These are phyloP conservation scores for Dromococcyx pavoninus DNA, from an alignment of 2,797 vertebrate genomes.

Conservation along the genomic window DNA sequence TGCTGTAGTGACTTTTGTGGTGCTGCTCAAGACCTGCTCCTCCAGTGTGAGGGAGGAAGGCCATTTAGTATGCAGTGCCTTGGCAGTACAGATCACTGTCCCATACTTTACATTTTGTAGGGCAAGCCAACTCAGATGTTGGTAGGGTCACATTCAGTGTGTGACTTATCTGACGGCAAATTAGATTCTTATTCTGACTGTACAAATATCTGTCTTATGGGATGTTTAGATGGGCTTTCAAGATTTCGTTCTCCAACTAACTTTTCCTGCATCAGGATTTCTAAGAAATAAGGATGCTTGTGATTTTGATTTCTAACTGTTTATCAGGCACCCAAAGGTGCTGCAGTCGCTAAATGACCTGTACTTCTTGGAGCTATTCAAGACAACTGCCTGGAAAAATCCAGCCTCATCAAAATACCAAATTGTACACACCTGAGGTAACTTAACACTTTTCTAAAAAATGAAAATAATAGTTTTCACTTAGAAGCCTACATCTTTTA, in stretches of 20 bases:
- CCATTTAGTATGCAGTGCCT: neutral
- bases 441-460: neutral
- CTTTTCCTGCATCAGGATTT: neutral
- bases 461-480: neutral
- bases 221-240: neutral
- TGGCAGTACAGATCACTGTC: neutral
- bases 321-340: neutral
- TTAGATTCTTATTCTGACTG: neutral
- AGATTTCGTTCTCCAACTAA: neutral
- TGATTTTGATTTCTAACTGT: neutral
- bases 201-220: neutral
- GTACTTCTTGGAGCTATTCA: neutral
- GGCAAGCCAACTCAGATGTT: neutral
- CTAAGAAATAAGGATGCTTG: neutral
- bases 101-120: fast-evolving
- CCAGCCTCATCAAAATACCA: neutral
- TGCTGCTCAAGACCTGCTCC: neutral
- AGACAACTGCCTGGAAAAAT: neutral
- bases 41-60: neutral
- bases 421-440: neutral
- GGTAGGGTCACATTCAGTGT: neutral
- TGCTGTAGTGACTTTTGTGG: neutral
- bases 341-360: neutral
- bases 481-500: neutral
- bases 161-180: neutral